A percentile compares a stretch with the other conserved stretches of the same genome.
Conservation (phyloP, 1,140 invertebrate genomes). For the Camponotus pennsylvanicus region DNA sequence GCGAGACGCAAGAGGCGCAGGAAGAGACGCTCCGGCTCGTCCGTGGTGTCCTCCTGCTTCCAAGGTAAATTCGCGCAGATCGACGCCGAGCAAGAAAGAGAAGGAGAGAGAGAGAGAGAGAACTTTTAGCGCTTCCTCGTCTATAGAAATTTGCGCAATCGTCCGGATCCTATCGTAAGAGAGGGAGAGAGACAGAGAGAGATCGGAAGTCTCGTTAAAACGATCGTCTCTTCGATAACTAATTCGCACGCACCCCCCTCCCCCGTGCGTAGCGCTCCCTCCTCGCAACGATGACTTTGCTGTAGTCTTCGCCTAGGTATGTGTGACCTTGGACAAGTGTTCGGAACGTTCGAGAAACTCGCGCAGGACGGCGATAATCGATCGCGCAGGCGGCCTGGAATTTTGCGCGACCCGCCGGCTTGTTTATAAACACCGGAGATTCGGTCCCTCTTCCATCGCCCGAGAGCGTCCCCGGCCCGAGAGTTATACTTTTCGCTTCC, state of each 20-base stretch:
- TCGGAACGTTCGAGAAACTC: slow-evolving; percentile 63
- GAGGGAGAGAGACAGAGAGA: neutral
- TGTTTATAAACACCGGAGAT: slow-evolving; percentile 54
- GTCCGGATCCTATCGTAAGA: neutral
- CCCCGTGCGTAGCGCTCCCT: neutral
- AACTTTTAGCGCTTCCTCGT: neutral
- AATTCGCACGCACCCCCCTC: neutral
- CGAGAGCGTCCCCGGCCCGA: no score
- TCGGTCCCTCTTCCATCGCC: neutral
- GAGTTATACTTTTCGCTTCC: no score
- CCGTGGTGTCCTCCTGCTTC: slow-evolving; percentile 94
- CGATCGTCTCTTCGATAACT: neutral
- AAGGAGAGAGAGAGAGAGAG: neutral
- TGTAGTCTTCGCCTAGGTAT: slow-evolving; percentile 27
- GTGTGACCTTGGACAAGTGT: slow-evolving; percentile 65
- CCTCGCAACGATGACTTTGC: slow-evolving; percentile 49
- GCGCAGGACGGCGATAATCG: slow-evolving; percentile 20
- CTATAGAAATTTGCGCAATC: neutral
- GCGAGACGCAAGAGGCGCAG: slow-evolving; percentile 94
- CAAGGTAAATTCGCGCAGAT: slow-evolving; percentile 88
- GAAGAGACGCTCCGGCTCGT: slow-evolving; percentile 95
- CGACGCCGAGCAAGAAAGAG: neutral
- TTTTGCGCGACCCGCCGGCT: slow-evolving; percentile 10
- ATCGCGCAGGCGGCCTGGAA: slow-evolving; percentile 46
- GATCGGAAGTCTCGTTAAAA: neutral